These are phyloP conservation scores for Novumbra hubbsi DNA, from an alignment of 2,797 vertebrate genomes.

Conservation along the genomic window DNA sequence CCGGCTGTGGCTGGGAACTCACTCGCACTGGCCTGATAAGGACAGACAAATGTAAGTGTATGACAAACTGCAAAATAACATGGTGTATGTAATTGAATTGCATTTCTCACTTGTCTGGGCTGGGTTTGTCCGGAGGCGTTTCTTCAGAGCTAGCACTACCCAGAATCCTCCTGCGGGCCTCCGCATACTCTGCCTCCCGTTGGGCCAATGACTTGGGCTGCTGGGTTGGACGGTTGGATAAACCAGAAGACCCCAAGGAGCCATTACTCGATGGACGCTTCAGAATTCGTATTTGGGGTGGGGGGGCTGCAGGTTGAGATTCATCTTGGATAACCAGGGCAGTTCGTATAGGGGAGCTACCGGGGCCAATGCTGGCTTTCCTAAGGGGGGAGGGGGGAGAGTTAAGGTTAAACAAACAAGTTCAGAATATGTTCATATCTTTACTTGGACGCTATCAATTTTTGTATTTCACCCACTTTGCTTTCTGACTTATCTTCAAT, in stretches of 20 bases:
- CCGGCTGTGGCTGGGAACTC: constrained; percentile 54
- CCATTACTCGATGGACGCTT: constrained; percentile 92
- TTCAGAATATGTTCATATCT: not conserved
- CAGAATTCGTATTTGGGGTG: constrained; percentile 92
- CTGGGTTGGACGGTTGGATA: constrained; percentile 78
- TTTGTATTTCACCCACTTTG: constrained; percentile 78
- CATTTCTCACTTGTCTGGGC: constrained; percentile 77
- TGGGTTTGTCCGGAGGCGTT: constrained; percentile 74
- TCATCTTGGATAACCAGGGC: constrained; percentile 95
- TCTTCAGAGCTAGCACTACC: constrained; percentile 93
- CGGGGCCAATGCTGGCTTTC: constrained; percentile 70
- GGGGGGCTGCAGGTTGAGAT: constrained; percentile 85
- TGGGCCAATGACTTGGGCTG: constrained; percentile 92
- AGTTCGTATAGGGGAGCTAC: constrained; percentile 81
- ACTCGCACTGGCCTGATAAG: constrained; percentile 56
- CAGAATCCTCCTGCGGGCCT: constrained; percentile 89
- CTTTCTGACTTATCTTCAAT: constrained; percentile 90
- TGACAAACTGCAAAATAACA: not conserved
- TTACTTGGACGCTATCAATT: not conserved
- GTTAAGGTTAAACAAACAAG: not conserved
- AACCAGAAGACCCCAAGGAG: constrained; percentile 71
- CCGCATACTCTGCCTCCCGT: constrained; percentile 94
- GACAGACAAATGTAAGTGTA: not conserved
- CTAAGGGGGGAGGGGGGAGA: constrained; percentile 55
- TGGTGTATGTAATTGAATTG: not conserved